These are phyloP conservation scores for Aurelia aurita DNA, from an alignment of 30 jellyfish, hydroid and myxozoan species.

Conservation along the genomic window DNA sequence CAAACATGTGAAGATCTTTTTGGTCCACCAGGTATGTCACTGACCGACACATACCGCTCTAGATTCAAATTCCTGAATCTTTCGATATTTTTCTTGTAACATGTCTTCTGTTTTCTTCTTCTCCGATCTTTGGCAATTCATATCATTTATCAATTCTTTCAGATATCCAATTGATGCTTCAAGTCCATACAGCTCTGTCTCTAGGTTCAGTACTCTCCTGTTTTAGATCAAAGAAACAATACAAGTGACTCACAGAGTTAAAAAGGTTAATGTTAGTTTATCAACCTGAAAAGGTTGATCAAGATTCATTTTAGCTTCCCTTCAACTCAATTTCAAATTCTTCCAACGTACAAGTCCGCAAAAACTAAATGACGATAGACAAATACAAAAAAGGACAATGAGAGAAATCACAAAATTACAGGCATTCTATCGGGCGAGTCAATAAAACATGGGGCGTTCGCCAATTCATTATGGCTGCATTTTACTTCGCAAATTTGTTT, in stretches of 20 bases:
- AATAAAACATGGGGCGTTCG: too few species aligned
- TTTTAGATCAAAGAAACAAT: background rate
- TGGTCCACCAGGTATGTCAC: too few species aligned
- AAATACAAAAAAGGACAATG: too few species aligned
- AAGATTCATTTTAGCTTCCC: background rate
- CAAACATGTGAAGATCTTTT: too few species aligned
- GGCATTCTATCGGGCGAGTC: too few species aligned
- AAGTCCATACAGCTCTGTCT: slow-evolving; percentile 60
- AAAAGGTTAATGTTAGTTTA: background rate
- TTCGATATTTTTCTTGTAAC: slow-evolving; percentile 34
- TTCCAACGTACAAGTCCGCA: too few species aligned
- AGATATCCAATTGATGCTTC: slow-evolving; percentile 51
- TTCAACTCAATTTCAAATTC: too few species aligned
- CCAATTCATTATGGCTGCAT: too few species aligned
- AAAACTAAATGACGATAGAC: too few species aligned
- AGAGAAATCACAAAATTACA: too few species aligned
- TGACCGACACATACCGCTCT: slow-evolving; percentile 29
- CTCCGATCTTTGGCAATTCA: slow-evolving; percentile 25
- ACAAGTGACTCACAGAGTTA: background rate
- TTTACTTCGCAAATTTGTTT: too few species aligned
- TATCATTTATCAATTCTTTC: slow-evolving; percentile 32
- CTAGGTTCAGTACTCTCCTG: slow-evolving; percentile 50
- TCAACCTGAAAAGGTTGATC: background rate
- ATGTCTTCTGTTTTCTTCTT: slow-evolving; percentile 39
- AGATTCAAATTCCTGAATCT: slow-evolving; percentile 60